These are phyloP conservation scores for Sycophila texana DNA, from an alignment of 2,888 invertebrate species.

Conservation along the genomic window DNA sequence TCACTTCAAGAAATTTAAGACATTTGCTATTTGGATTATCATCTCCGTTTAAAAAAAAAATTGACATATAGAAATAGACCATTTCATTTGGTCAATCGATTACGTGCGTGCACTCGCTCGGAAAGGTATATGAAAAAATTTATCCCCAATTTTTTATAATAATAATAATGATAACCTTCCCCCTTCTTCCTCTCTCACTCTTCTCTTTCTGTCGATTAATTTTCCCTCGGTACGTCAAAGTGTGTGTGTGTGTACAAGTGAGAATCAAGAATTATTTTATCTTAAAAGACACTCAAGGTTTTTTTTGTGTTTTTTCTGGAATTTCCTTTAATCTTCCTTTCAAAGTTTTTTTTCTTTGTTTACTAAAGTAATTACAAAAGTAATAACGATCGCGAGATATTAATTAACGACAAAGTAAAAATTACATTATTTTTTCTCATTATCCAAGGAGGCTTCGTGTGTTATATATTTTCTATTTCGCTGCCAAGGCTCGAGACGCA, in stretches of 20 bases:
- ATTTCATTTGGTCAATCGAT: not conserved
- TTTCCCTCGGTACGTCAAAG: not conserved
- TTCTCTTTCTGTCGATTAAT: constrained; percentile 9
- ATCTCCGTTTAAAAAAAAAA: constrained; percentile 10
- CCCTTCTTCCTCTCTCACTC: constrained; percentile 39
- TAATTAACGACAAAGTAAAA: constrained; percentile 59
- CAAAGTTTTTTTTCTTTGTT: constrained; percentile 56
- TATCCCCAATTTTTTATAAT: not conserved
- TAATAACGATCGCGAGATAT: constrained; percentile 58
- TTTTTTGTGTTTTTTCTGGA: constrained; percentile 51
- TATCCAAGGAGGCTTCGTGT: too few relatives aligned
- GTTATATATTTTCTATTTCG: not conserved
- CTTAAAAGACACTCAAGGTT: constrained; percentile 53
- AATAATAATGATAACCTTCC: not conserved
- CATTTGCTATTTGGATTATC: not conserved
- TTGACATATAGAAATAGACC: constrained; percentile 1
- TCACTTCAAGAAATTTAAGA: not conserved
- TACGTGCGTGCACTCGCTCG: constrained; percentile 21
- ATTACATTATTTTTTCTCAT: constrained; percentile 44
- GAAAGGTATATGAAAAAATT: not conserved
- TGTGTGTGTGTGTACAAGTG: constrained; percentile 23
- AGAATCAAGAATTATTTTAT: constrained; percentile 36
- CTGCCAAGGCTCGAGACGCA: constrained; percentile 22
- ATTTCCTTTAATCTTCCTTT: constrained; percentile 56
- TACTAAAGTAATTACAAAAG: constrained; percentile 61